Conservation (phyloP, 2,113 vertebrate genomes). For the Hippotragus niger region DNA sequence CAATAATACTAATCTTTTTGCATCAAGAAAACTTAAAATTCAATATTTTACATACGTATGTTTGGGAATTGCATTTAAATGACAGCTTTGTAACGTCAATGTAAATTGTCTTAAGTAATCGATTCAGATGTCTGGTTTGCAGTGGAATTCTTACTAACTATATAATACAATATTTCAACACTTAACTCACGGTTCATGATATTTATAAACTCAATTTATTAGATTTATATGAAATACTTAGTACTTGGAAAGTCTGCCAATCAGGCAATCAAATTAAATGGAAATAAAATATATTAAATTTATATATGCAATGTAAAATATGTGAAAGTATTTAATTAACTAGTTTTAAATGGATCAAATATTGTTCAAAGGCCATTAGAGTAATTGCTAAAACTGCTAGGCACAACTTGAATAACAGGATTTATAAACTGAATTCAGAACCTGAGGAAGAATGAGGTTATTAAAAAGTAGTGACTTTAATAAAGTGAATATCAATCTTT, state of each 20-base stretch:
- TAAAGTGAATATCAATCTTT: neutral
- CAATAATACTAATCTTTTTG: neutral
- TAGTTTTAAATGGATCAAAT: neutral
- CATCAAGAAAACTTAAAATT: neutral
- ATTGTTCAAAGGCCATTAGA: slow-evolving; percentile 16
- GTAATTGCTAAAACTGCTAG: neutral
- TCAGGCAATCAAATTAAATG: slow-evolving; percentile 25
- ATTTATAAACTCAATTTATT: slow-evolving; percentile 34
- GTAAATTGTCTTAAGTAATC: slow-evolving; percentile 34
- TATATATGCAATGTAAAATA: neutral
- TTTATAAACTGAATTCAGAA: slow-evolving; percentile 4
- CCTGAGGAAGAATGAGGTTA: neutral
- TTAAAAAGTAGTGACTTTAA: neutral
- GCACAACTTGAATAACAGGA: neutral
- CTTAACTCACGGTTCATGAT: neutral
- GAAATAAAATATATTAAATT: slow-evolving; percentile 24
- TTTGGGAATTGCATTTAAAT: neutral
- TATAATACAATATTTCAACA: neutral
- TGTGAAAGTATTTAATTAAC: neutral
- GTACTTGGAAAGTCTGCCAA: slow-evolving; percentile 32
- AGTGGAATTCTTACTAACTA: slow-evolving; percentile 17
- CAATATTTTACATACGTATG: neutral
- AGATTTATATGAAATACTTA: slow-evolving; percentile 10
- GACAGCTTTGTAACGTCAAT: neutral
- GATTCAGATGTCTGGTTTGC: neutral